Conservation (phyloP, 2,888 invertebrate genomes). For the Eurytoma californica region DNA sequence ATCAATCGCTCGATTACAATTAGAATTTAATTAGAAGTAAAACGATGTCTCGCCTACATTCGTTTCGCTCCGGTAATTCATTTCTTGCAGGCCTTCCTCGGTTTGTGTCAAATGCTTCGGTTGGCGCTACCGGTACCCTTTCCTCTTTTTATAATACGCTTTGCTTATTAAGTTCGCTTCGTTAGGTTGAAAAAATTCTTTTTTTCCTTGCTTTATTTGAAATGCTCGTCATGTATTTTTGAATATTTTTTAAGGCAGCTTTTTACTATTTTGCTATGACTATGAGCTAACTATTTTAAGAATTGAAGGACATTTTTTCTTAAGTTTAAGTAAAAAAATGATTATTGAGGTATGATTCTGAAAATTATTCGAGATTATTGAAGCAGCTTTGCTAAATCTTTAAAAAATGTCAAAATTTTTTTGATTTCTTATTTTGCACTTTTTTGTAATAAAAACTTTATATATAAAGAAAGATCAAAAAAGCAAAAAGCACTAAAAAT, state of each 20-base stretch:
- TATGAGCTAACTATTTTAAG: too few species aligned
- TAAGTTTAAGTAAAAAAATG: too few species aligned
- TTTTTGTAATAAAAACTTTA: too few species aligned
- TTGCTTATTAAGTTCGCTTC: not conserved
- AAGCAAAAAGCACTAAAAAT: not conserved
- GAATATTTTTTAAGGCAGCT: not conserved
- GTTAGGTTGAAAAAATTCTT: conserved; percentile 16
- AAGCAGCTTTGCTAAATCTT: too few species aligned
- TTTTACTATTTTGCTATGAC: not conserved
- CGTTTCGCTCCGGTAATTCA: not conserved
- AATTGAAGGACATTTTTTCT: too few species aligned
- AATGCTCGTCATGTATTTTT: not conserved
- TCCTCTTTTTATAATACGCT: too few species aligned
- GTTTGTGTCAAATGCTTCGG: conserved; percentile 6
- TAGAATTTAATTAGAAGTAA: too few species aligned
- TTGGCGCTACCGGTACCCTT: too few species aligned
- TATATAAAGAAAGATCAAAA: not conserved
- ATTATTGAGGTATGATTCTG: too few species aligned
- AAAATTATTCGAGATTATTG: too few species aligned
- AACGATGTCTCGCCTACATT: too few species aligned
- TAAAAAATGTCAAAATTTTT: not conserved
- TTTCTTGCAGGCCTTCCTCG: not conserved
- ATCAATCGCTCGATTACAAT: conserved; percentile 4
- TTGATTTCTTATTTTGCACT: too few species aligned
- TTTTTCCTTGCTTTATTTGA: not conserved